Evolutionary conservation across 2,888 invertebrate species (phyloP), one percentile per base, ranked within the genome.

Genomic region (Molanna angustata): DNA sequence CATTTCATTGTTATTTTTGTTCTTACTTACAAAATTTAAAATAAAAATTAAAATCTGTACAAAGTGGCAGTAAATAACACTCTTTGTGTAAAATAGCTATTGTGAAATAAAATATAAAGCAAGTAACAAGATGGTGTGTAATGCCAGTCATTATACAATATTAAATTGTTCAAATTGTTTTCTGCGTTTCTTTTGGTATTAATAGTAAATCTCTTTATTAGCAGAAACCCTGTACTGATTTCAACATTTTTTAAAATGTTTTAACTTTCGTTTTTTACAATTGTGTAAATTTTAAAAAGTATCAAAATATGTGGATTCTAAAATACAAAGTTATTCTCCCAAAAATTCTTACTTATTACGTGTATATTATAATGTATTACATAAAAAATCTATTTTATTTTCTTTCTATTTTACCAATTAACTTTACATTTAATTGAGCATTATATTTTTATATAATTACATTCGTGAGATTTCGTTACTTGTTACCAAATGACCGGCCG

Each of bases 1-100:
- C 59, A 57, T 54, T 54, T 56, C 49, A 49, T 54, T 53, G 58
- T 58, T 58, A 58, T 58, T 57, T 52, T 52, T 52, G 54, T 50
- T 51, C 50, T 52, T 49, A 56, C 48, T 51, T 52, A 56, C 45
- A 56, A 53, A 57, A 58, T 46, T 44, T 44, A 44, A 53, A 54
- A 47, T 47, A 47, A 46, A 43, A 49, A 35, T 43, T 42, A 52
- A 57, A 56, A 52, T 54, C 54, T 59, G 52, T 57, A 59, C 59
- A 58, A 47, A 52, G 56, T 59, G 56, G 58, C 54, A 54, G 56
- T 58, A 50, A 53, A 52, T 32, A 56, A 55, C 51, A 44, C 50
- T 47, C 46, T 54, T 41, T 55, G 37, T 52, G 40, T 52, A 55
- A 43, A 54, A 49, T 55, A 35, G 44, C 42, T 45, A 50, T 51